These are phyloP conservation scores for Ellobius talpinus DNA, from an alignment of 2,113 vertebrate species.

Conservation along the genomic window DNA sequence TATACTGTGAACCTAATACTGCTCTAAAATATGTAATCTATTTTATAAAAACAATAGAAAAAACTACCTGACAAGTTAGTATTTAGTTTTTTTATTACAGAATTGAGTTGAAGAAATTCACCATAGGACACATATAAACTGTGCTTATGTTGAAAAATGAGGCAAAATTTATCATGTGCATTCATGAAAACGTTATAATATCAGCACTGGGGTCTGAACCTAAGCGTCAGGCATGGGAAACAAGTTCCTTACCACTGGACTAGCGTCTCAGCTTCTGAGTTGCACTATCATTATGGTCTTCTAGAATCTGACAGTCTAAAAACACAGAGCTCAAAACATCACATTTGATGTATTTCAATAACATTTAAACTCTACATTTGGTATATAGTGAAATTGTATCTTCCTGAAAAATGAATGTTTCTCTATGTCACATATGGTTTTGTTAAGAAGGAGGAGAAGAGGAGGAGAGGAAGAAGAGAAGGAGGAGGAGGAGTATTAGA, in stretches of 20 bases:
- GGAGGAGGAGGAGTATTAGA: not conserved
- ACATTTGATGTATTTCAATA: not conserved
- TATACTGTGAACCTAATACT: not conserved
- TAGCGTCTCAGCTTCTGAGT: not conserved
- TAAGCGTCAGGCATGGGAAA: not conserved
- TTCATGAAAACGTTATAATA: not conserved
- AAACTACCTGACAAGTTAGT: not conserved
- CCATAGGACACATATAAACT: not conserved
- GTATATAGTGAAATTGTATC: not conserved
- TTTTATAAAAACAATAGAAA: not conserved
- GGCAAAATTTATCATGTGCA: not conserved
- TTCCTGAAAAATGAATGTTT: slow-evolving; percentile 21
- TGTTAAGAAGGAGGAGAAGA: not conserved
- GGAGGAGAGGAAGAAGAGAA: not conserved
- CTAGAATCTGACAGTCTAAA: not conserved
- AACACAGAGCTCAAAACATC: not conserved
- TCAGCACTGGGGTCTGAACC: not conserved
- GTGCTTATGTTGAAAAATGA: not conserved
- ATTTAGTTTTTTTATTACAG: slow-evolving; percentile 13
- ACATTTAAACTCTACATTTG: slow-evolving; percentile 11
- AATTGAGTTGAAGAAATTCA: slow-evolving; percentile 54
- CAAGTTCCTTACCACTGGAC: not conserved
- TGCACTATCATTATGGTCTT: not conserved
- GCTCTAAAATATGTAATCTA: not conserved
- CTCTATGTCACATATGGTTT: not conserved